Evolutionary conservation across 23 tunicate genomes (phyloP).

Genomic region (Halocynthia roretzi): DNA sequence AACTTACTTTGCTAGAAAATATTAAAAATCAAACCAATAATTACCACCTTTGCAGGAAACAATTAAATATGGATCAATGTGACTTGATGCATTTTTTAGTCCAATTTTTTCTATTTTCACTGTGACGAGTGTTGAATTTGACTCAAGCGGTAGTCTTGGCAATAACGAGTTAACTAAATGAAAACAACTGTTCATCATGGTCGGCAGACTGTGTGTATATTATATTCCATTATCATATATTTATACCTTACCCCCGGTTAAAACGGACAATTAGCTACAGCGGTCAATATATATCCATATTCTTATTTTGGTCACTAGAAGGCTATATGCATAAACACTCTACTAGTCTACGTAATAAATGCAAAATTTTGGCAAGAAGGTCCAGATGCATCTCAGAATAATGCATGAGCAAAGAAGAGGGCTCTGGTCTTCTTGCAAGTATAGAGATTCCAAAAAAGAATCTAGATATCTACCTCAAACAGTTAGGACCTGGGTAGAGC

Average conservation of each 20-base stretch:
- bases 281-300: too few relatives aligned
- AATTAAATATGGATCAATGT: conserved; percentile 59
- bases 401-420: too few relatives aligned
- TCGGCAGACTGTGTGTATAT: background rate
- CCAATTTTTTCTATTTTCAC: conserved; percentile 75
- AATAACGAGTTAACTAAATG: conserved; percentile 49
- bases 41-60: conserved; percentile 74
- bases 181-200: background rate
- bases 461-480: background rate
- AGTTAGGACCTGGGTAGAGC: too few relatives aligned
- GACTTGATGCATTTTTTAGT: conserved; percentile 60
- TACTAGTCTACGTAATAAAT: too few relatives aligned
- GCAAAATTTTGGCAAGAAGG: too few relatives aligned
- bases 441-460: background rate
- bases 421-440: background rate
- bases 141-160: conserved; percentile 47
- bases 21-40: background rate
- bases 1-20: background rate
- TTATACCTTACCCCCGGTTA: conserved; percentile 8
- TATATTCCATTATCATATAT: background rate
- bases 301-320: too few relatives aligned
- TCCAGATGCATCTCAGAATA: too few relatives aligned
- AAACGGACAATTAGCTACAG: background rate
- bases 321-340: too few relatives aligned
- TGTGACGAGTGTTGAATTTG: conserved; percentile 45